phyloP scores from a whole-genome alignment of 2,888 invertebrate species.

The Camponotus fellah region DNA sequence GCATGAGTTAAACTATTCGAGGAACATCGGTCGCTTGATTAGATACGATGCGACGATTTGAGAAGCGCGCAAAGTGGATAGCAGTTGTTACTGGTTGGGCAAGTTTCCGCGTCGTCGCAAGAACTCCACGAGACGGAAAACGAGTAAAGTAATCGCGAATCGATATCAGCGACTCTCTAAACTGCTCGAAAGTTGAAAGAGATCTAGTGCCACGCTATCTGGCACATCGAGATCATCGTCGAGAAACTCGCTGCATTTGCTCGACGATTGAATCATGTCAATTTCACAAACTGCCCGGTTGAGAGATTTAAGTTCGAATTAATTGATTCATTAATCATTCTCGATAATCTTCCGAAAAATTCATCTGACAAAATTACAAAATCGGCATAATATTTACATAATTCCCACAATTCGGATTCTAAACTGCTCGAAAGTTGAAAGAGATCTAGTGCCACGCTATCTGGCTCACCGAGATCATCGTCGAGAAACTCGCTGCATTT shows the following conservation, averaged over 20 bases:
- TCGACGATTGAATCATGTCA: conserved; percentile 34
- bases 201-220: conserved; percentile 43
- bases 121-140: conserved; percentile 47
- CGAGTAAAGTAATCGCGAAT: conserved; percentile 54
- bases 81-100: conserved; percentile 34
- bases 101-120: conserved; percentile 51
- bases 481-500: too few relatives aligned
- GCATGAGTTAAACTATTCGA: background rate
- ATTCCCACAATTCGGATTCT: background rate
- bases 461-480: too few relatives aligned
- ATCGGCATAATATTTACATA: too few relatives aligned
- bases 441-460: too few relatives aligned
- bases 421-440: too few relatives aligned
- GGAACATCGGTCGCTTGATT: conserved; percentile 26
- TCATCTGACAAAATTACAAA: background rate
- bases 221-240: conserved; percentile 11
- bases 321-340: background rate
- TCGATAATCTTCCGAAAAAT: background rate
- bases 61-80: conserved; percentile 46
- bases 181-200: conserved; percentile 51
- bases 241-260: conserved; percentile 3
- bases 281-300: conserved; percentile 4
- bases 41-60: conserved; percentile 46
- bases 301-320: background rate
- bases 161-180: conserved; percentile 46